A percentile compares a stretch with the other conserved stretches of the same genome.
These are phyloP conservation scores for Pungitius pungitius DNA, from an alignment of 2,113 vertebrate genomes.

Conservation along the genomic window DNA sequence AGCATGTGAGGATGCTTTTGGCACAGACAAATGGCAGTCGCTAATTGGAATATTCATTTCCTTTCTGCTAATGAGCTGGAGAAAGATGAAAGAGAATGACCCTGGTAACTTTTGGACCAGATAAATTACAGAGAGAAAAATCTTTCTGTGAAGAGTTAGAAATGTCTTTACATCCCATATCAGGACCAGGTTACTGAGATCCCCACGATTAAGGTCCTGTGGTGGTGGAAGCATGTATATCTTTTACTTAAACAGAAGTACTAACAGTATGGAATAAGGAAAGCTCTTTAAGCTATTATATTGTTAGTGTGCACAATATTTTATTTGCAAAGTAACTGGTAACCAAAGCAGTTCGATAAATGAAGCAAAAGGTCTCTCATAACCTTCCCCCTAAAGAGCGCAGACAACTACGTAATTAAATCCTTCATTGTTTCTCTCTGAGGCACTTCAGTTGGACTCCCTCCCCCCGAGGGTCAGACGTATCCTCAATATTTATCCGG, in stretches of 20 bases:
- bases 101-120: not conserved
- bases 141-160: not conserved
- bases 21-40: slow-evolving; percentile 21
- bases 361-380: not conserved
- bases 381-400: not conserved
- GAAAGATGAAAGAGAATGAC: not conserved
- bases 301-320: not conserved
- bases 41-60: slow-evolving; percentile 46
- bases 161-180: not conserved
- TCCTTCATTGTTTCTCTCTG: not conserved
- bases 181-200: not conserved
- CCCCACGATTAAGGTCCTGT: not conserved
- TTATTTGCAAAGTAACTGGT: not conserved
- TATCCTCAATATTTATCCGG: slow-evolving; percentile 29
- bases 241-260: not conserved
- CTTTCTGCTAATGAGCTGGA: slow-evolving; percentile 51
- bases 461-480: not conserved
- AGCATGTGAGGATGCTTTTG: slow-evolving; percentile 39
- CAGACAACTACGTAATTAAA: not conserved
- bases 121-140: not conserved
- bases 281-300: not conserved
- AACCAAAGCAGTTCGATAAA: not conserved
- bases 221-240: not conserved
- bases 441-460: not conserved
- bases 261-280: not conserved